Evolutionary conservation across 1,140 invertebrate genomes (phyloP).

Genomic region (Heliconius hewitsoni): DNA sequence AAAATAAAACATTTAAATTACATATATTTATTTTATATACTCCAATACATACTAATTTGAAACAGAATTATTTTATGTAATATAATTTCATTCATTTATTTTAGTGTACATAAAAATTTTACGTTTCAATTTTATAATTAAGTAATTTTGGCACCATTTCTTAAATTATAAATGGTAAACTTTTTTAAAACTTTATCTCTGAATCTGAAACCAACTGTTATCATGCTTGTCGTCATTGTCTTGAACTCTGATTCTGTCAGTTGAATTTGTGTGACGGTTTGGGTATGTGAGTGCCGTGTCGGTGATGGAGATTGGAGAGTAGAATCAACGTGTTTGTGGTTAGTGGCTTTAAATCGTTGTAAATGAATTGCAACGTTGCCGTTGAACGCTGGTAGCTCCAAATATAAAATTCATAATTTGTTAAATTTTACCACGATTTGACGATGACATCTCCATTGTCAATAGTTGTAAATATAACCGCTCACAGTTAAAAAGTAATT

Average conservation of each 20-base stretch:
- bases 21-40: no score
- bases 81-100: no score
- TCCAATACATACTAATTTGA: no score
- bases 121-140: no score
- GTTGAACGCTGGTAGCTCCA: slow-evolving; percentile 1
- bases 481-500: slow-evolving; percentile 18
- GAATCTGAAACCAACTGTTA: background rate
- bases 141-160: no score
- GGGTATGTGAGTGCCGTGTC: slow-evolving; percentile 10
- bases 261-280: slow-evolving; percentile 9
- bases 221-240: slow-evolving; percentile 5
- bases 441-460: background rate
- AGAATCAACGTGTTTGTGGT: slow-evolving; percentile 40
- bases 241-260: background rate
- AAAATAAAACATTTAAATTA: no score
- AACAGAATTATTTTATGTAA: no score
- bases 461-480: slow-evolving; percentile 17
- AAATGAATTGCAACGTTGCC: slow-evolving; percentile 36
- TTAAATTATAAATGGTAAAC: background rate
- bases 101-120: no score
- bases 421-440: slow-evolving; percentile 7
- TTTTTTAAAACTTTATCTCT: background rate
- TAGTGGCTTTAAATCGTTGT: slow-evolving; percentile 26
- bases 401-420: slow-evolving; percentile 4
- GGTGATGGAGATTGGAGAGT: slow-evolving; percentile 31